These are phyloP conservation scores for Genyomyrus donnyi DNA, from an alignment of 2,113 vertebrate species.

Conservation along the genomic window DNA sequence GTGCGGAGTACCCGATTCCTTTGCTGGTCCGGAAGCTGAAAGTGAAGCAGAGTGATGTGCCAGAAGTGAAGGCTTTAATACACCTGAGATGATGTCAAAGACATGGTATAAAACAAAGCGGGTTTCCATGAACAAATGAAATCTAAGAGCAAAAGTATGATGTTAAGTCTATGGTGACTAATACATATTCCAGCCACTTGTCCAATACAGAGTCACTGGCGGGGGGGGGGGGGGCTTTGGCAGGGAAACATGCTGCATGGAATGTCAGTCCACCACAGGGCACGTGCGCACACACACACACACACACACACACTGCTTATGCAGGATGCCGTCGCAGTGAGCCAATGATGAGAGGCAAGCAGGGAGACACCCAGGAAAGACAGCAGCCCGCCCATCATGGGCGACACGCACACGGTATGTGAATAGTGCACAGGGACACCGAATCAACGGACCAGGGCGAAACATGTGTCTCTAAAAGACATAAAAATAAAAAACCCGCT, in stretches of 20 bases:
- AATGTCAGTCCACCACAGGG: background rate
- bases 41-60: background rate
- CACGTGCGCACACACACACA: fast-evolving
- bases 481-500: background rate
- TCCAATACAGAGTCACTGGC: background rate
- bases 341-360: too few relatives aligned
- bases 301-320: background rate
- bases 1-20: constrained; percentile 96
- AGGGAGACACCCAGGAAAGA: too few relatives aligned
- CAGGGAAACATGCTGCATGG: background rate
- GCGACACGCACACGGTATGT: background rate
- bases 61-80: background rate
- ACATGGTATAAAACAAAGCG: background rate
- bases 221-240: background rate
- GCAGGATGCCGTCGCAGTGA: too few relatives aligned
- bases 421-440: background rate
- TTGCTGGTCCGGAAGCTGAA: constrained; percentile 96
- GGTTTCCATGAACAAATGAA: background rate
- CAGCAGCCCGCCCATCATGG: too few relatives aligned
- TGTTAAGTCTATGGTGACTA: background rate
- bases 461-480: background rate
- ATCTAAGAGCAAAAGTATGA: background rate
- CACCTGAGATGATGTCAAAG: background rate
- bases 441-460: background rate
- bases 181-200: background rate